Evolutionary conservation across 2,113 vertebrate genomes (phyloP).

Genomic region (Lycaon pictus): DNA sequence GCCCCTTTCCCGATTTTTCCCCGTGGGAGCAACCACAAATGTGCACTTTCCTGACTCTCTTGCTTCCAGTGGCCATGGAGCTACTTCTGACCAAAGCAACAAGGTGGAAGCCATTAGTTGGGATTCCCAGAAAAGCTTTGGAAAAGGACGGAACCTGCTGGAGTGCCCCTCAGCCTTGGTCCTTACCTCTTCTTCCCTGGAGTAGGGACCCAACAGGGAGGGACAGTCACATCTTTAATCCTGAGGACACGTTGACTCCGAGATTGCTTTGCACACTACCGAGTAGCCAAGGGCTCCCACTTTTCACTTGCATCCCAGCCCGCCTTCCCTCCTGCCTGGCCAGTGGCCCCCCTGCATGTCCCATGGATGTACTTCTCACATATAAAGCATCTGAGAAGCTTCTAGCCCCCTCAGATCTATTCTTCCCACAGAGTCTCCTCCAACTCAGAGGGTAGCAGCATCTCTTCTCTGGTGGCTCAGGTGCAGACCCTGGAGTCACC

Average conservation of each 20-base stretch:
- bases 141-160: neutral
- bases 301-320: neutral
- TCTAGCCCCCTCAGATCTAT: neutral
- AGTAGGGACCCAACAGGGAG: neutral
- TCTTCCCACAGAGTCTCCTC: neutral
- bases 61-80: neutral
- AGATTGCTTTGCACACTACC: neutral
- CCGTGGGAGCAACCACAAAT: no score
- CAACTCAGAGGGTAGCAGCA: neutral
- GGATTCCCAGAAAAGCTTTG: no score
- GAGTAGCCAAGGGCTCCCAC: neutral
- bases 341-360: neutral
- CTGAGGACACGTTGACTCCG: fast-evolving
- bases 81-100: neutral
- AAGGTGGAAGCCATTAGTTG: neutral
- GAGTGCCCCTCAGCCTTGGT: neutral
- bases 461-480: neutral
- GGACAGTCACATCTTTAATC: neutral
- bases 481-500: neutral
- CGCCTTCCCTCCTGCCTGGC: neutral
- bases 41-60: neutral
- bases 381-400: neutral
- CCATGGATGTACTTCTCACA: neutral
- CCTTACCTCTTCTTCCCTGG: neutral
- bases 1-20: neutral